Conservation (phyloP, 64 coral and sea anemone genomes). For the Stichodactyla helianthus region DNA sequence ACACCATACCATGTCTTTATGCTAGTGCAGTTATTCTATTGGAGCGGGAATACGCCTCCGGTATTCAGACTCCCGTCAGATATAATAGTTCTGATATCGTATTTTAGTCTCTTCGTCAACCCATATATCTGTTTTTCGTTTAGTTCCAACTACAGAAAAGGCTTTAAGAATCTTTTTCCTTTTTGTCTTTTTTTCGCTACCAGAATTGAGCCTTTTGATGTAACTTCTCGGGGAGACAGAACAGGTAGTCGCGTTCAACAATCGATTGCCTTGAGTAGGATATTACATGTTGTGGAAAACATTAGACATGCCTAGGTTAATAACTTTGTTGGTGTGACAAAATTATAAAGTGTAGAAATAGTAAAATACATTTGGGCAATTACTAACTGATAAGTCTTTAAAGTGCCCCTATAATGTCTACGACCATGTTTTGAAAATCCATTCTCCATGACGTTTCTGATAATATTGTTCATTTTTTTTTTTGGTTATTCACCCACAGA, state of each 20-base stretch:
- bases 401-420: too few species aligned
- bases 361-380: too few species aligned
- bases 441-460: too few species aligned
- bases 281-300: too few species aligned
- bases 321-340: too few species aligned
- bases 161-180: neutral
- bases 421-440: too few species aligned
- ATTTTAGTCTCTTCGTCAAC: neutral
- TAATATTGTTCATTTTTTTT: too few species aligned
- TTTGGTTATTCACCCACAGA: too few species aligned
- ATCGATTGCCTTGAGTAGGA: neutral
- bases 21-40: neutral
- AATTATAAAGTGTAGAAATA: too few species aligned
- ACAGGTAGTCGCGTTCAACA: neutral
- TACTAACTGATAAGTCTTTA: too few species aligned
- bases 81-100: neutral
- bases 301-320: too few species aligned
- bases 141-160: neutral
- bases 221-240: neutral
- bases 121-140: neutral
- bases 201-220: neutral
- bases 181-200: neutral
- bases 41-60: neutral
- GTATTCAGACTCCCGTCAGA: neutral
- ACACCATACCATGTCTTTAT: neutral